These are phyloP conservation scores for Chaenogobius annularis DNA, from an alignment of 2,113 vertebrate species.

Conservation along the genomic window DNA sequence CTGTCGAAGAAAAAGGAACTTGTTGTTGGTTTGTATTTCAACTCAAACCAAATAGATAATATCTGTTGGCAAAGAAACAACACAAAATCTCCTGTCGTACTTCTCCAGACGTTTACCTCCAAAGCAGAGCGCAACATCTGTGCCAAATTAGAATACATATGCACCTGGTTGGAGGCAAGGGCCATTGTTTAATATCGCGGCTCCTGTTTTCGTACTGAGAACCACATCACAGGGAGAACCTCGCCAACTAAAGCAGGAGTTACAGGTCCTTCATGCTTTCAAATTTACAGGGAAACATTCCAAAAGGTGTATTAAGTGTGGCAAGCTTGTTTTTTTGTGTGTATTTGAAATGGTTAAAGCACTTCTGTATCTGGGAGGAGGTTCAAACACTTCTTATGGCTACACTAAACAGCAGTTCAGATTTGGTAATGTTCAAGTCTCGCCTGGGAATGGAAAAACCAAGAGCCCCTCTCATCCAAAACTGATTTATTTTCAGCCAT, in stretches of 20 bases:
- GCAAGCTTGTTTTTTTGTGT: slow-evolving; percentile 15
- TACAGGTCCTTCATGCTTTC: slow-evolving; percentile 48
- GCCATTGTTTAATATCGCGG: slow-evolving; percentile 50
- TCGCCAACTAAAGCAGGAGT: slow-evolving; percentile 50
- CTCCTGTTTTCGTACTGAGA: slow-evolving; percentile 58
- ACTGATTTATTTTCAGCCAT: slow-evolving; percentile 56
- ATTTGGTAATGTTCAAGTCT: slow-evolving; percentile 24
- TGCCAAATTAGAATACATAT: slow-evolving; percentile 23
- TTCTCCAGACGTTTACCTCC: slow-evolving; percentile 25
- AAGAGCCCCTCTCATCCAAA: slow-evolving; percentile 46
- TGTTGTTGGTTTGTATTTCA: background rate
- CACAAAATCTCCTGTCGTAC: slow-evolving; percentile 16
- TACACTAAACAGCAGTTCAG: slow-evolving; percentile 22
- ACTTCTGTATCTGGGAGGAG: slow-evolving; percentile 40
- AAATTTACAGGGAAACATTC: slow-evolving; percentile 43
- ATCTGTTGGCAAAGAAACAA: background rate
- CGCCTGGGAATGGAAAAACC: slow-evolving; percentile 26
- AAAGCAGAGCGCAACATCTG: slow-evolving; percentile 49
- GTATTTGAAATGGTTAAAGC: slow-evolving; percentile 48
- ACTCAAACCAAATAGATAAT: background rate
- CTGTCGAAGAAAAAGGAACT: no score
- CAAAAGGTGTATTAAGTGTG: slow-evolving; percentile 38
- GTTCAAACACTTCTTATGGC: slow-evolving; percentile 48
- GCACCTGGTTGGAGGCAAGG: slow-evolving; percentile 31
- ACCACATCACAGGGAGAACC: slow-evolving; percentile 57